Conservation (phyloP, 2,113 vertebrate species). For the Zapornia atra region DNA sequence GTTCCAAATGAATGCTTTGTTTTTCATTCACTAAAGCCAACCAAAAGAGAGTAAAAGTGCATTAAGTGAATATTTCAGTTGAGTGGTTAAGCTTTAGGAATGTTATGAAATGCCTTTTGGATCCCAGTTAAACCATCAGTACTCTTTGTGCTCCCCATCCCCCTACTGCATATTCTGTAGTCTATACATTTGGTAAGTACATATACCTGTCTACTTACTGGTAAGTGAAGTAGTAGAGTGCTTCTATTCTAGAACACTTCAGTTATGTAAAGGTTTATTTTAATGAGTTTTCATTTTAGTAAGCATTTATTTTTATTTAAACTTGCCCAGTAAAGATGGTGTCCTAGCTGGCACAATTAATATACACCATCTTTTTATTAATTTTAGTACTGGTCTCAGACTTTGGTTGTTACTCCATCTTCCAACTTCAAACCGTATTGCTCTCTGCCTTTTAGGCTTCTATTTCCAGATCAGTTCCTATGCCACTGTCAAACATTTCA, state of each 20-base stretch:
- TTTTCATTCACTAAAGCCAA: background rate
- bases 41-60: background rate
- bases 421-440: background rate
- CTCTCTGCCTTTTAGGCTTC: conserved; percentile 73
- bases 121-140: background rate
- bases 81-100: conserved; percentile 20
- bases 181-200: background rate
- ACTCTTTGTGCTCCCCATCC: accelerated
- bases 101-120: background rate
- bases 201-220: background rate
- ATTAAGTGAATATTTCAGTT: background rate
- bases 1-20: background rate
- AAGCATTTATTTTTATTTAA: background rate
- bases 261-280: background rate
- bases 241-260: background rate
- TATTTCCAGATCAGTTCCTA: conserved; percentile 82
- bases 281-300: background rate
- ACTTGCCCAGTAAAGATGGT: background rate
- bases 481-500: conserved; percentile 83
- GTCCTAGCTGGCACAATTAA: background rate
- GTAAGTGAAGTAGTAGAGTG: background rate
- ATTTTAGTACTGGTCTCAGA: background rate
- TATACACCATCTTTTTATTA: background rate
- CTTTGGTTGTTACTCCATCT: background rate
- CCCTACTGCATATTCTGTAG: background rate